A percentile compares a stretch with the other conserved stretches of the same genome.
Conservation (phyloP, 2,797 vertebrate species). For the Rhinichthys osculus region DNA sequence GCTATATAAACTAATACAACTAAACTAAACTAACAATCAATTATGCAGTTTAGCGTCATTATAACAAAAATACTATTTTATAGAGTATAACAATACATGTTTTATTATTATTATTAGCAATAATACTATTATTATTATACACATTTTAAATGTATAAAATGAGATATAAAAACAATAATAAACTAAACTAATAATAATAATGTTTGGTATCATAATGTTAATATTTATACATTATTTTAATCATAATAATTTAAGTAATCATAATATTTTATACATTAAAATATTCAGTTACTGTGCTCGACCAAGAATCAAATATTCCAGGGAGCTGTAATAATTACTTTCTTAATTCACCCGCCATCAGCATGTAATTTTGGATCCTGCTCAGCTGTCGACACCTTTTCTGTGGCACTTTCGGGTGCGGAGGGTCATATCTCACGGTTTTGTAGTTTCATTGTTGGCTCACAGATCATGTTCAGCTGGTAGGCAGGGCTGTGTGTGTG, state of each 20-base stretch:
- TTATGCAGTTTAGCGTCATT: background rate
- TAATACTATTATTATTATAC: background rate
- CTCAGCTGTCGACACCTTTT: conserved; percentile 13
- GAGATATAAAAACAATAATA: background rate
- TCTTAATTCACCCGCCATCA: background rate
- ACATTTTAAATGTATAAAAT: background rate
- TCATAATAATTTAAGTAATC: too few species aligned
- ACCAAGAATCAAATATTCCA: background rate
- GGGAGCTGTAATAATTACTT: background rate
- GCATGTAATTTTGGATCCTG: background rate
- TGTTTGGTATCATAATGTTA: too few species aligned
- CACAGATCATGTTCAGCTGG: background rate
- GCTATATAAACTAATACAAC: too few species aligned
- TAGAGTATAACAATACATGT: background rate
- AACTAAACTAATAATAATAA: background rate
- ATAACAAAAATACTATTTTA: background rate
- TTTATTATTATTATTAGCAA: background rate
- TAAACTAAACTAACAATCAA: background rate
- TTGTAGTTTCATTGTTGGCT: background rate
- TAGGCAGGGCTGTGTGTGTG: background rate
- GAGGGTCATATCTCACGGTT: background rate
- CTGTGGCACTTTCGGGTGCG: background rate
- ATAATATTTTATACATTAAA: too few species aligned
- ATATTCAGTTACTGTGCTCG: background rate
- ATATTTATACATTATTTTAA: too few species aligned